Evolutionary conservation across 64 coral and sea anemone species (phyloP), one percentile per base, ranked within the genome.

Genomic region (Stichodactyla helianthus): DNA sequence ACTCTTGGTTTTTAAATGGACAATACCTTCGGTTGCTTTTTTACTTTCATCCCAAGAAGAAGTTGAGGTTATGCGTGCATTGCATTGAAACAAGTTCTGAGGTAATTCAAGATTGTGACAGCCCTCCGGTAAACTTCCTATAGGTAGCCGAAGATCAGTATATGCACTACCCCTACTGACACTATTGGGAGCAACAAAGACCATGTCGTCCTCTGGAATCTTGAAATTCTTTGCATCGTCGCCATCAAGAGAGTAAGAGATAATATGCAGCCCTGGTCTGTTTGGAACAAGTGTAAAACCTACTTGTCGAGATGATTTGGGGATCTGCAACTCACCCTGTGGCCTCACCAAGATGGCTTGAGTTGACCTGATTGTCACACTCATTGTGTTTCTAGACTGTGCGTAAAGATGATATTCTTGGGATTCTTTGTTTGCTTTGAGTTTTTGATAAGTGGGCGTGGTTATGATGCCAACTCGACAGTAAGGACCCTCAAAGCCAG

Each of bases 241-340:
- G 4, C 89, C 93, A 13, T 18, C 82, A 0, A 95, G 31, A 17
- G 11, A 80, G 20, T 91, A 95, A 10, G 89, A 79, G 11, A 95
- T 55, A 4, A 79, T 55, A 11, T 88, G 82, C n/a, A 95, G 58
- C 13, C 93, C 93, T 51, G 74, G 53, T 19, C 55, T 79, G 5
- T 54, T 67, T 58, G 86, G 78, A 61, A 79, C 10, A 3, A 95
- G 81, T 27, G 57, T 77, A 10, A 95, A 95, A 22, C 18, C 15
- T 53, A 22, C 65, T 59, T 70, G 78, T 56, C 6, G 12, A 56
- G 82, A 26, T n/a, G 18, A 20, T 22, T 60, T 83, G 26, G 82
- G 8, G 18, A 83, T 83, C 11, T 13, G 52, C 15, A 80, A 26
- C 25, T 58, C 54, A 59, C 16, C 23, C 54, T 44, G 15, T 15